A percentile compares a stretch with the other conserved stretches of the same genome.
These are phyloP conservation scores for Danionella dracula DNA, from an alignment of 2,797 vertebrate species.

Conservation along the genomic window DNA sequence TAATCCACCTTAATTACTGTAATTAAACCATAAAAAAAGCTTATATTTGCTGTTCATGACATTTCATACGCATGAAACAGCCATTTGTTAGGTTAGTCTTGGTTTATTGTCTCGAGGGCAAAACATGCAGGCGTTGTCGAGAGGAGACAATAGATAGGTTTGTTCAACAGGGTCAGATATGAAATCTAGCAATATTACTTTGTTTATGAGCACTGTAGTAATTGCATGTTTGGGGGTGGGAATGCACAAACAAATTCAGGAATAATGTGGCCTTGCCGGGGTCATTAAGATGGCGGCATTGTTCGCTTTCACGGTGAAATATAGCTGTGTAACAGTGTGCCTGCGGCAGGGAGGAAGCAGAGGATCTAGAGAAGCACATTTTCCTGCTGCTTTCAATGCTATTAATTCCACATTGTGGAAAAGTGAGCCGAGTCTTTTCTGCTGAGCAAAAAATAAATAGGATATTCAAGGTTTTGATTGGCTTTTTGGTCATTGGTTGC, in stretches of 20 bases:
- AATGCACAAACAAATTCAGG: slow-evolving; percentile 33
- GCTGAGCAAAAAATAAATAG: slow-evolving; percentile 32
- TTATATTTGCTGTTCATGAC: not conserved
- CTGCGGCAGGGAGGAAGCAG: slow-evolving; percentile 23
- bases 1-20: too few species aligned
- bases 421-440: slow-evolving; percentile 29
- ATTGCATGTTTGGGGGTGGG: slow-evolving; percentile 19
- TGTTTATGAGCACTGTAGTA: slow-evolving; percentile 16
- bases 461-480: slow-evolving; percentile 41
- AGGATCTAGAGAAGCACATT: slow-evolving; percentile 37
- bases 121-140: not conserved
- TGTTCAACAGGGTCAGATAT: slow-evolving; percentile 8
- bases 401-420: slow-evolving; percentile 41
- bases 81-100: not conserved
- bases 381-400: slow-evolving; percentile 40
- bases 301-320: slow-evolving; percentile 41
- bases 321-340: slow-evolving; percentile 28
- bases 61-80: not conserved
- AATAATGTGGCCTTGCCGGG: slow-evolving; percentile 32
- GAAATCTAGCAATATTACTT: slow-evolving; percentile 12
- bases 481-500: slow-evolving; percentile 26
- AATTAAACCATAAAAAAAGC: too few species aligned
- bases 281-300: slow-evolving; percentile 39
- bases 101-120: not conserved
- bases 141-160: slow-evolving; percentile 9